Base-by-base conservation (phyloP, 2,113 vertebrate species). In the Strix uralensis region DNA sequence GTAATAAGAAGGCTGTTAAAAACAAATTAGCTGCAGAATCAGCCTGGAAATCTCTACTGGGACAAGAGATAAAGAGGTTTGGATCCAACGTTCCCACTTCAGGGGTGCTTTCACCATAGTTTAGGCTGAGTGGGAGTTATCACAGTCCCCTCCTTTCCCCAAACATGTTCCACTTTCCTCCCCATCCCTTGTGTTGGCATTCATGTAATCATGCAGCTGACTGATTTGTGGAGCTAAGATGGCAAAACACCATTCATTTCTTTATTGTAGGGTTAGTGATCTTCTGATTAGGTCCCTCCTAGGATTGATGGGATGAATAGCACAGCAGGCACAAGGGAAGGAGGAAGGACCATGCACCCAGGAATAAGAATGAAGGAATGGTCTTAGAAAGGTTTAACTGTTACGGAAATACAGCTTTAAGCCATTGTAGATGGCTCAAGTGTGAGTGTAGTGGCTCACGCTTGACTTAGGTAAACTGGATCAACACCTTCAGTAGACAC, bases 1-100 rank as follows among this genome's bases (percentile, higher is more conserved):
- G 61, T 40, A 88, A 47, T 51, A 80, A 75, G 34, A 84, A 89
- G 16, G 84, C 38, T 90, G 89, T 91, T 91, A 87, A 92, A 96
- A 92, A 71, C 13, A 75, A 74, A 74, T 75, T 47, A 81, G 61
- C 57, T 90, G 52, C 73, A 91, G 61, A 94, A 88, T 90, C 83
- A 81, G 30, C 52, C 72, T 90, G 69, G 57, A 91, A 86, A 88
- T 84, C 94, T 92, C 51, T 52, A 6, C 7, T 61, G 29, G 59
- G 30, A 84, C 54, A 86, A 66, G 55, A 90, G 92, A 89, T 67
- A 77, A 94, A 80, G 65, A 70, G 11, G 22, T 4, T 84, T 65
- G 70, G 86, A 91, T 92, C 30, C 57, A 91, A 30, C 0, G 0
- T 59, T n/a, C 22, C 16, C 52, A 55, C 42, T 67, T 63, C 22